Conservation (phyloP, 2,113 vertebrate genomes). For the Tautogolabrus adspersus region DNA sequence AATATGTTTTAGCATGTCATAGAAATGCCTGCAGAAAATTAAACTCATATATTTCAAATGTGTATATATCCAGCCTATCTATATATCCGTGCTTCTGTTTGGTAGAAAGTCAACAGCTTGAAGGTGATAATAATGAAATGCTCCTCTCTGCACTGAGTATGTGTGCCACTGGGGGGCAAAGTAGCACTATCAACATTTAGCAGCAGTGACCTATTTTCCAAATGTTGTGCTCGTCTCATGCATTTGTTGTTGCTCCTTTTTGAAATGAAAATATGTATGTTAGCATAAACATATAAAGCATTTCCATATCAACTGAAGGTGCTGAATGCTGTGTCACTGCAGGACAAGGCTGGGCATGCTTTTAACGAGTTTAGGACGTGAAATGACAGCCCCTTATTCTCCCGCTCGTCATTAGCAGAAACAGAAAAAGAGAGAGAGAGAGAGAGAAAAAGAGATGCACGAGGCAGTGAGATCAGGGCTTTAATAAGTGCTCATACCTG, state of each 20-base stretch:
- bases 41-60: conserved; percentile 46
- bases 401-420: conserved; percentile 47
- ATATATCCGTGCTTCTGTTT: conserved; percentile 10
- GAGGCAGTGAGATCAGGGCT: background rate
- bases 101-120: conserved; percentile 69
- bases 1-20: conserved; percentile 9
- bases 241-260: conserved; percentile 74
- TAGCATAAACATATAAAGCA: conserved; percentile 73
- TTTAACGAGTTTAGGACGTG: conserved; percentile 51
- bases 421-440: background rate
- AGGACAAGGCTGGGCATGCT: conserved; percentile 52
- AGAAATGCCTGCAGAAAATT: conserved; percentile 24
- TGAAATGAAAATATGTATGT: conserved; percentile 76
- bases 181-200: conserved; percentile 77
- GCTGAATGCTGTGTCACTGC: conserved; percentile 58
- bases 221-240: conserved; percentile 64
- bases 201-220: conserved; percentile 84
- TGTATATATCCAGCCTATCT: conserved; percentile 37
- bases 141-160: conserved; percentile 71
- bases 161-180: conserved; percentile 85
- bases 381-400: conserved; percentile 20
- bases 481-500: conserved; percentile 28
- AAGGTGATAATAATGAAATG: conserved; percentile 60
- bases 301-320: conserved; percentile 67
- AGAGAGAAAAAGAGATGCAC: background rate